Base-by-base conservation (phyloP, 2,797 vertebrate genomes). In the Pogonophryne albipinna region DNA sequence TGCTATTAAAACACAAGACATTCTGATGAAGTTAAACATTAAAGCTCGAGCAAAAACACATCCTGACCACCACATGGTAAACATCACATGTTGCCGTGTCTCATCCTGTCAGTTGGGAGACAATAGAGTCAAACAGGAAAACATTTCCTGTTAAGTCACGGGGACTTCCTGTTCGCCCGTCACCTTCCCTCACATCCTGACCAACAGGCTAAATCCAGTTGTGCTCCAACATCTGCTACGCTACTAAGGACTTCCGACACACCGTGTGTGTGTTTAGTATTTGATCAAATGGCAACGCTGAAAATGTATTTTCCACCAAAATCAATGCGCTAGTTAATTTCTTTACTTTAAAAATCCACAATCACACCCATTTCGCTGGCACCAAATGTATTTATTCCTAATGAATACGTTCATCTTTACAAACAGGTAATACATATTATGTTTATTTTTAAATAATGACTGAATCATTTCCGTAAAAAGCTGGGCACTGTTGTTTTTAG, bases 141-240 rank as follows among this genome's bases (percentile, higher is more conserved):
- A 60, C 74, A 83, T 74, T 83, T 88, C 81, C 82, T 69, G 50
- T 74, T 27, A 20, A 74, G 76, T 69, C 66, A 63, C 31, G 77
- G 66, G 27, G 75, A 52, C 80, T 88, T 90, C 84, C 82, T 82
- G 61, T 71, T 70, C 62, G 44, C 38, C 45, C 31, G 7, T 74
- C 56, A 67, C 44, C 63, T 45, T 78, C 67, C 61, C 69, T 75
- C 51, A 78, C 74, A 82, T 88, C 85, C 86, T 84, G 78, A 72
- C 14, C 60, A 51, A 66, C 74, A 49, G 52, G 23, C 41, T 42
- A n/a, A 16, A 8, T 27, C 49, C 57, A 67, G 69, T 70, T 45
- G 49, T 44, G 31, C 31, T 60, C 38, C 23, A 20, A 66, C 74
- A 77, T 84, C 77, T 70, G 69, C 68, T 52, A 10, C 59, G 38